Conservation (phyloP, 2,113 vertebrate genomes). For the Parus major region DNA sequence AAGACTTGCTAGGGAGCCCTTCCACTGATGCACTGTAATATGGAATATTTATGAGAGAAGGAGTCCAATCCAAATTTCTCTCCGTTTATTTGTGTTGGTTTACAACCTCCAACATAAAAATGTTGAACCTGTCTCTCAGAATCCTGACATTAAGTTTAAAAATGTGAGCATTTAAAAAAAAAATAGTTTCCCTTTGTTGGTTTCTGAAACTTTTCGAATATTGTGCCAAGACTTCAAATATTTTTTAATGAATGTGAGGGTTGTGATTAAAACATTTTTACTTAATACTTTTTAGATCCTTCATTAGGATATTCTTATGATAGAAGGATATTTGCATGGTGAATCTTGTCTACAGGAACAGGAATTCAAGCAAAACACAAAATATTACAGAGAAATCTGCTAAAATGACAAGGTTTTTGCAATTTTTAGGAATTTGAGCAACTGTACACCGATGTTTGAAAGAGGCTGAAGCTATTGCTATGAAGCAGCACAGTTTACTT, state of each 20-base stretch:
- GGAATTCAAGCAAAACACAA: not conserved
- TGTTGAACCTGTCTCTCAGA: not conserved
- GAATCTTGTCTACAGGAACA: not conserved
- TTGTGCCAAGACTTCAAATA: not conserved
- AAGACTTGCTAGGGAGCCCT: not conserved
- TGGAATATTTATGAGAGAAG: not conserved
- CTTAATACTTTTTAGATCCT: not conserved
- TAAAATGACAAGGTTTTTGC: not conserved
- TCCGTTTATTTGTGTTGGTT: not conserved
- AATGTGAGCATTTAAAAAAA: not conserved
- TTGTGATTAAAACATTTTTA: not conserved
- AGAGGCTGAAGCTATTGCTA: not conserved
- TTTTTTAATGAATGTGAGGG: not conserved
- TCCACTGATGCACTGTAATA: not conserved
- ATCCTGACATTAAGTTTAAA: not conserved
- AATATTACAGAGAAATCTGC: not conserved
- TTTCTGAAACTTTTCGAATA: not conserved
- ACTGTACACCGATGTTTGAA: not conserved
- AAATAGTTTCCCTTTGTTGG: not conserved
- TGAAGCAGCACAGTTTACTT: not conserved
- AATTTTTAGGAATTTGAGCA: not conserved
- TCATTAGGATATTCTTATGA: not conserved
- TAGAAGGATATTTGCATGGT: not conserved
- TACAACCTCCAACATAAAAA: not conserved
- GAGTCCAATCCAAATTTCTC: not conserved